phyloP scores from a whole-genome alignment of 2,113 vertebrate species.

The Heteronetta atricapilla region DNA sequence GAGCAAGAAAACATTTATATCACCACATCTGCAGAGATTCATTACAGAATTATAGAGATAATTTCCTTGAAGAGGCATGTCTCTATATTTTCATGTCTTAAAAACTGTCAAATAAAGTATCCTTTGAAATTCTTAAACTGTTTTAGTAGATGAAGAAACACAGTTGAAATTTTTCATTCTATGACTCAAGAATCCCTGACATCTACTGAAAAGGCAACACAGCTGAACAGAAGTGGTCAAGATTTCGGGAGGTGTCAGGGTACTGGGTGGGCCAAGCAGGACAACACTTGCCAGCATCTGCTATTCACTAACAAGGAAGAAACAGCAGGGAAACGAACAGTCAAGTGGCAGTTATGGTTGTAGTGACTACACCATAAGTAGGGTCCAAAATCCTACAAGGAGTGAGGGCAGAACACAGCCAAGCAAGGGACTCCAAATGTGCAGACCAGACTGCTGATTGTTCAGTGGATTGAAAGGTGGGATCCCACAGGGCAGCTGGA shows the following conservation, averaged over 20 bases:
- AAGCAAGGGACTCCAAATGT: neutral
- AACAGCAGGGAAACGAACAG: rapidly evolving
- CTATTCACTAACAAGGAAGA: neutral
- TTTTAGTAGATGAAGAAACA: neutral
- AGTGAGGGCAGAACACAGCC: neutral
- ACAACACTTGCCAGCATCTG: rapidly evolving
- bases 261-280: neutral
- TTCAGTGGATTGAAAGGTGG: neutral
- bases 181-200: neutral
- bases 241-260: neutral
- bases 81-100: neutral
- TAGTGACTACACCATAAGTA: neutral
- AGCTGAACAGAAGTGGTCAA: neutral
- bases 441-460: neutral
- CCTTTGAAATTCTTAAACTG: neutral
- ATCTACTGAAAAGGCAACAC: neutral
- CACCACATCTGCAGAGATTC: neutral
- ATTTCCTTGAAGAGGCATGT: neutral
- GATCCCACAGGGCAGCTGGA: neutral
- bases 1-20: neutral
- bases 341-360: neutral
- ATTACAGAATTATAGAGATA: neutral
- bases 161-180: neutral
- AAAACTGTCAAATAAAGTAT: neutral
- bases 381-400: neutral